Conservation (phyloP, 2,113 vertebrate species). For the Pygoscelis adeliae region DNA sequence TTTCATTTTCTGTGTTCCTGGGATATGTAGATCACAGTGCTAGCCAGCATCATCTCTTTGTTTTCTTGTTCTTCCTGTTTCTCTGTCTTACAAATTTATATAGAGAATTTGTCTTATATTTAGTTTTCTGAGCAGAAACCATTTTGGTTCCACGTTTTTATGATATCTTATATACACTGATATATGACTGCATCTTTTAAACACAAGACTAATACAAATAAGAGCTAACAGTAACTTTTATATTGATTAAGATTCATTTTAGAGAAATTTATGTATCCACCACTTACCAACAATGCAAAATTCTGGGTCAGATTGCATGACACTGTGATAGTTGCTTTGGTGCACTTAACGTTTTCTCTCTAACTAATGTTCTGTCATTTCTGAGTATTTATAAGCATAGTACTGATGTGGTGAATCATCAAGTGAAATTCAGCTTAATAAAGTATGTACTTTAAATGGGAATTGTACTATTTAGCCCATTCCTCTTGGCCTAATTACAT, state of each 20-base stretch:
- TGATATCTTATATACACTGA: neutral
- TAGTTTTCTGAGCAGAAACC: neutral
- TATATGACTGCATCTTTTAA: neutral
- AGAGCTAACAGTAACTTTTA: neutral
- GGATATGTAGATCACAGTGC: neutral
- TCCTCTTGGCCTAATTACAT: neutral
- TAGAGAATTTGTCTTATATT: neutral
- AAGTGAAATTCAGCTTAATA: neutral
- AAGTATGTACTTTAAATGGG: neutral
- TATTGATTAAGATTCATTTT: neutral
- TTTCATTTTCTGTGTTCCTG: neutral
- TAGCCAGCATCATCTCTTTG: neutral
- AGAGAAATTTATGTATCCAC: neutral
- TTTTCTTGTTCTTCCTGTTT: conserved; percentile 20
- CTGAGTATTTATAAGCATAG: neutral
- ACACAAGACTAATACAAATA: neutral
- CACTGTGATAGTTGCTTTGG: neutral
- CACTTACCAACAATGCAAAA: neutral
- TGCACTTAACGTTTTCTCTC: neutral
- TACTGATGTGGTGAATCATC: neutral
- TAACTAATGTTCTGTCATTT: neutral
- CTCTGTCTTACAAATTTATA: neutral
- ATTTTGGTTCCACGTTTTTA: neutral
- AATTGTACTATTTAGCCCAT: neutral
- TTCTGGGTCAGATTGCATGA: neutral